Percentiles rank a stretch among this genome's conserved stretches.
phyloP scores from a whole-genome alignment of 2,797 vertebrate genomes.

The Helostoma temminkii region DNA sequence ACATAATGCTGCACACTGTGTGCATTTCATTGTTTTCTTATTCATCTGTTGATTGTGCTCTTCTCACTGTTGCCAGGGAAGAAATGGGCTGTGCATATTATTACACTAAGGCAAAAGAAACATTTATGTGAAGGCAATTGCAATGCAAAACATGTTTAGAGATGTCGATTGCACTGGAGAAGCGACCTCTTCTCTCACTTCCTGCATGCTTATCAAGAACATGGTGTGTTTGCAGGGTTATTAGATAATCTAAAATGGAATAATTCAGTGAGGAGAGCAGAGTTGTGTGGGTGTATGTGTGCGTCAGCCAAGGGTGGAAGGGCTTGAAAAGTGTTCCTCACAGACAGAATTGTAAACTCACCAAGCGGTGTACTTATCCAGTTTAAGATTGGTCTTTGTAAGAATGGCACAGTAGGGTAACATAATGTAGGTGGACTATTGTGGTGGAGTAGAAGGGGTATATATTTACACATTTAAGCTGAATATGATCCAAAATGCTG shows the following conservation, averaged over 20 bases:
- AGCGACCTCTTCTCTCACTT: constrained; percentile 27
- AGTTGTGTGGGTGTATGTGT: constrained; percentile 68
- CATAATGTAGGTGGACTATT: constrained; percentile 7
- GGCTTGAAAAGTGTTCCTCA: constrained; percentile 72
- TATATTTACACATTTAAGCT: background rate
- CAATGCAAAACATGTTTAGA: constrained; percentile 8
- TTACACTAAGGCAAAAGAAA: background rate
- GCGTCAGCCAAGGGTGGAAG: constrained; percentile 71
- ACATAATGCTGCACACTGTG: background rate
- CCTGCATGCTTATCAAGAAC: constrained; percentile 55
- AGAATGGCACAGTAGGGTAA: constrained; percentile 40
- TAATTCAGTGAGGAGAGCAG: constrained; percentile 74
- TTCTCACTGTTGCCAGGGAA: constrained; percentile 17
- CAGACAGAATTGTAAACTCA: constrained; percentile 82
- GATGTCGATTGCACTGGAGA: constrained; percentile 25
- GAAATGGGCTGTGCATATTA: constrained; percentile 14
- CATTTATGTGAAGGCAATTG: constrained; percentile 18
- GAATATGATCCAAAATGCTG: background rate
- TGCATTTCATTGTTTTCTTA: constrained; percentile 6
- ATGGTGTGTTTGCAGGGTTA: constrained; percentile 62
- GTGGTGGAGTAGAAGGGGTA: background rate
- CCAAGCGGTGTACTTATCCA: constrained; percentile 72
- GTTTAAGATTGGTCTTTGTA: constrained; percentile 59
- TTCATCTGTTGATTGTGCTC: constrained; percentile 14
- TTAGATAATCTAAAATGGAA: constrained; percentile 81